Conservation (phyloP, 2,797 vertebrate species). For the Natrix natrix region DNA sequence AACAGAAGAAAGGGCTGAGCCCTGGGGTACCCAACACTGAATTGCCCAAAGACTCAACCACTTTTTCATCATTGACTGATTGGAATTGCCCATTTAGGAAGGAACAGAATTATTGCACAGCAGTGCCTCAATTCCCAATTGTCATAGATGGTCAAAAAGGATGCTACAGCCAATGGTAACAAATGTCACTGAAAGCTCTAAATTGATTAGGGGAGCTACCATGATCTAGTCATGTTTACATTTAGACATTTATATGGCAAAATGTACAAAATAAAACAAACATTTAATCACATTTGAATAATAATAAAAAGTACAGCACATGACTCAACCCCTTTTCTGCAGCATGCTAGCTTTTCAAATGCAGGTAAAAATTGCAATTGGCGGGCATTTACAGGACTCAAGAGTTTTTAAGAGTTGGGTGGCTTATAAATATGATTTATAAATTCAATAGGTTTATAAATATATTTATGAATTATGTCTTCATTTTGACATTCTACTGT, state of each 20-base stretch:
- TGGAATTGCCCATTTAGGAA: neutral
- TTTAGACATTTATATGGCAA: neutral
- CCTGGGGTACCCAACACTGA: neutral
- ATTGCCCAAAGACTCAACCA: neutral
- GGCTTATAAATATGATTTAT: neutral
- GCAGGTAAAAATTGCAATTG: neutral
- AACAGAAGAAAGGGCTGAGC: neutral
- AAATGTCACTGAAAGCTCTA: neutral
- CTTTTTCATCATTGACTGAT: neutral
- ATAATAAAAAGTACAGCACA: neutral
- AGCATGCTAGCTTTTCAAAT: neutral
- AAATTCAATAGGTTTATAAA: neutral
- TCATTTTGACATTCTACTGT: neutral
- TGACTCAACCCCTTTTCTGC: neutral
- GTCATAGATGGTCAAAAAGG: neutral
- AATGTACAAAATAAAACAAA: neutral
- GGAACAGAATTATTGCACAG: neutral
- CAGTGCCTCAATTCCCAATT: neutral
- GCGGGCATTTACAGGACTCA: neutral
- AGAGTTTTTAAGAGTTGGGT: neutral
- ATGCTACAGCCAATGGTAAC: neutral
- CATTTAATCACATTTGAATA: neutral
- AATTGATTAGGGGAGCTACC: neutral
- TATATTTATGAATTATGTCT: neutral
- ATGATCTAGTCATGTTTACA: neutral